Conservation (phyloP, 2,797 vertebrate species). For the Liparis tanakae region DNA sequence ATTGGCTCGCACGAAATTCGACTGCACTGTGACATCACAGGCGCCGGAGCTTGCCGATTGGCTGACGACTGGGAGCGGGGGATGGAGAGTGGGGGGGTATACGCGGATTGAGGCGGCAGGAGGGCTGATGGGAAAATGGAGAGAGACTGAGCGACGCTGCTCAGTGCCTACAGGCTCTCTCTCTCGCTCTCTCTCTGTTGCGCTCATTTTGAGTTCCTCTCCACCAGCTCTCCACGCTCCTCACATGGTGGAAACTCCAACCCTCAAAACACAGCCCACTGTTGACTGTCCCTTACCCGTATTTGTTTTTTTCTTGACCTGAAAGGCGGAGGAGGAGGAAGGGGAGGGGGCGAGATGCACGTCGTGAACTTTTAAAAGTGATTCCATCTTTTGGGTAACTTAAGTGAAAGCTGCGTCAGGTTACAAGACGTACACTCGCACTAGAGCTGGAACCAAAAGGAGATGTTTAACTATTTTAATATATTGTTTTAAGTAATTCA, state of each 20-base stretch:
- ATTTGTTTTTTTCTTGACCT: constrained; percentile 21
- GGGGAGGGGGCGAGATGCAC: background rate
- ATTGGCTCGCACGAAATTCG: constrained; percentile 82
- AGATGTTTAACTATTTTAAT: background rate
- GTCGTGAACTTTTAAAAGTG: constrained; percentile 24
- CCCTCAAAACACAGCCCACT: constrained; percentile 39
- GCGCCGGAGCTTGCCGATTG: constrained; percentile 68
- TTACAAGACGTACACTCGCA: background rate
- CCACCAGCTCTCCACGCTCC: constrained; percentile 63
- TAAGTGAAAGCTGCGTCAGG: constrained; percentile 1
- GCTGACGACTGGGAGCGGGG: constrained; percentile 58
- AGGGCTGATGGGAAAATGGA: constrained; percentile 75
- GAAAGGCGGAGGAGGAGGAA: constrained; percentile 10
- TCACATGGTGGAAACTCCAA: constrained; percentile 64
- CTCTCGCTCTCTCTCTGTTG: constrained; percentile 43
- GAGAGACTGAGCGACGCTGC: constrained; percentile 77
- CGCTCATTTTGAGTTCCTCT: constrained; percentile 72
- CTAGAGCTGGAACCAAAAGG: background rate
- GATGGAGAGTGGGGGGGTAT: constrained; percentile 53
- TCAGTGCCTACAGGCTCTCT: constrained; percentile 73
- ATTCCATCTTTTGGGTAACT: constrained; percentile 35
- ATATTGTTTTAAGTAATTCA: background rate
- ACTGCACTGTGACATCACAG: constrained; percentile 83
- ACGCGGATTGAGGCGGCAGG: constrained; percentile 67
- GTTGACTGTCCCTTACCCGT: constrained; percentile 29